Evolutionary conservation across 2,113 vertebrate genomes (phyloP).

Genomic region (Serinus canaria): DNA sequence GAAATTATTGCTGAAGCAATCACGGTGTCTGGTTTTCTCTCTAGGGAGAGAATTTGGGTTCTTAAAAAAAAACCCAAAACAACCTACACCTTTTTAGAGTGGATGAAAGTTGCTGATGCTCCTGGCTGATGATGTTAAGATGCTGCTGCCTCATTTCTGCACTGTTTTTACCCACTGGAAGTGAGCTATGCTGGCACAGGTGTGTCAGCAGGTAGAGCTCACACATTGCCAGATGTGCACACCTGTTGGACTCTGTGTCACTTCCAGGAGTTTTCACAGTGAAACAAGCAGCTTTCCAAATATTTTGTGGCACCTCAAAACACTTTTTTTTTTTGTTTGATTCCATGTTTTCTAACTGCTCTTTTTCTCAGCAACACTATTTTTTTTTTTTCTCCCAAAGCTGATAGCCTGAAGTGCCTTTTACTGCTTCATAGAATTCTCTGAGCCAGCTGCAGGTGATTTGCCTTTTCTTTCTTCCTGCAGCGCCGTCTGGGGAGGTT

Average conservation of each 20-base stretch:
- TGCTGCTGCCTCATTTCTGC: neutral
- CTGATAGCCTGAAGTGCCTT: neutral
- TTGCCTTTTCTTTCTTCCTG: neutral
- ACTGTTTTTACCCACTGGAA: neutral
- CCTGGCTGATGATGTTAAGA: neutral
- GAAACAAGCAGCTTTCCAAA: neutral
- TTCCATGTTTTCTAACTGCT: neutral
- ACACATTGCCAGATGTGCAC: accelerated
- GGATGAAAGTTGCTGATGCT: neutral
- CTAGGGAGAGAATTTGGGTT: neutral
- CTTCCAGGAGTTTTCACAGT: neutral
- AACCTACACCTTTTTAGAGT: neutral
- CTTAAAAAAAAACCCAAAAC: neutral
- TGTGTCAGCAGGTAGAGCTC: neutral
- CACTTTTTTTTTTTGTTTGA: neutral
- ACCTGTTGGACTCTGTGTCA: neutral
- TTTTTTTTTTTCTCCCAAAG: neutral
- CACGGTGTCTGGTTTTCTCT: neutral
- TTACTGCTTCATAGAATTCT: neutral
- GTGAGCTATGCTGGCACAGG: neutral
- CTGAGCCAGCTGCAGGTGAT: neutral
- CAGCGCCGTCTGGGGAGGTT: accelerated
- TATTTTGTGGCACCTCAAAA: neutral
- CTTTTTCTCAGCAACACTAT: neutral
- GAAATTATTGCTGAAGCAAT: neutral